Evolutionary conservation across 2,113 vertebrate genomes (phyloP).

Genomic region (Penelope pileata): DNA sequence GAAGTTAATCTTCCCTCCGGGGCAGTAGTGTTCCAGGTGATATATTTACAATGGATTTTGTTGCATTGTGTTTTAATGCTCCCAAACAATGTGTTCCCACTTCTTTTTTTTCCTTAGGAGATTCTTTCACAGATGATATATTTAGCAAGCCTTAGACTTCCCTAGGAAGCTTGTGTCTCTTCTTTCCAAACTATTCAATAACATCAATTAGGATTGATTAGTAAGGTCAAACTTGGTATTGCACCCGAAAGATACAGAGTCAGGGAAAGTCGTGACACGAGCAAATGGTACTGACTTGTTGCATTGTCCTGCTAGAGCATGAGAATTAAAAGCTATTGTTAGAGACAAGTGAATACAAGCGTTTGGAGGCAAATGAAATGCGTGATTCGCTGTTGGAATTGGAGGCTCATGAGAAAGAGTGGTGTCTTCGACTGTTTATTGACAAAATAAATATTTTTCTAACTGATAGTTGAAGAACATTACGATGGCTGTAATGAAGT

Average conservation of each 20-base stretch:
- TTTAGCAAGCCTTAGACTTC: not conserved
- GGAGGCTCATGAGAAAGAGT: not conserved
- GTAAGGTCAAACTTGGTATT: not conserved
- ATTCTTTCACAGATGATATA: not conserved
- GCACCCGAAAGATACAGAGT: accelerated
- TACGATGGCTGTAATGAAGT: not conserved
- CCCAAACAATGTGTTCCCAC: not conserved
- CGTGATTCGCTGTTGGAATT: accelerated
- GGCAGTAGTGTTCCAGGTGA: slow-evolving; percentile 44
- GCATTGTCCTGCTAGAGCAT: accelerated
- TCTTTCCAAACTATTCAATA: not conserved
- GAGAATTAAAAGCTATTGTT: not conserved
- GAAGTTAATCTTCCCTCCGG: slow-evolving; percentile 18
- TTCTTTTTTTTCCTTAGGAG: not conserved
- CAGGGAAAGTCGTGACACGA: not conserved
- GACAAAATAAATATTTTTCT: not conserved
- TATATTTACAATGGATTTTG: slow-evolving; percentile 34
- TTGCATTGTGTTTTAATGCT: not conserved
- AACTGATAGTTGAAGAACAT: not conserved
- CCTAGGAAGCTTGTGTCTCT: not conserved
- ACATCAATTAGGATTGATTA: not conserved
- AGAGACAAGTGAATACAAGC: not conserved
- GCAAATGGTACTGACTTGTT: accelerated
- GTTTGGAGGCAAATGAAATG: not conserved
- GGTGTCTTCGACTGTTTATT: not conserved